These are phyloP conservation scores for Heliconius charithonia DNA, from an alignment of 2,888 invertebrate genomes.

Conservation along the genomic window DNA sequence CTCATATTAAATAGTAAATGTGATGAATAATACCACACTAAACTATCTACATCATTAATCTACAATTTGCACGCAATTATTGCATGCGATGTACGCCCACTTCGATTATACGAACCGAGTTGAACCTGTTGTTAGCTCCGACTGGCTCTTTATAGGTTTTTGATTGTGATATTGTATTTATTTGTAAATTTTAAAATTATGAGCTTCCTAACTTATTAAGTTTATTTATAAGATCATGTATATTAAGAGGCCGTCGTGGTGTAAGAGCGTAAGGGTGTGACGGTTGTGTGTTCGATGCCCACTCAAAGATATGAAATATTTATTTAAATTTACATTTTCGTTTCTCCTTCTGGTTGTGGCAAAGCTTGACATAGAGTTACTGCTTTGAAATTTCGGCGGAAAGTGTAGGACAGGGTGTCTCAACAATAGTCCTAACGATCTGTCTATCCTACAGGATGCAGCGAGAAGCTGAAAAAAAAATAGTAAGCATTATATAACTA, in stretches of 20 bases:
- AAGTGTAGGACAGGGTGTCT: too few species aligned
- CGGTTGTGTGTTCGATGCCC: too few species aligned
- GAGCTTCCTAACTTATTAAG: conserved; percentile 9
- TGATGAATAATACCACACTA: conserved; percentile 55
- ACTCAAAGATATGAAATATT: too few species aligned
- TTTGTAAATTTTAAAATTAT: conserved; percentile 20
- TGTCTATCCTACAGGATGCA: too few species aligned
- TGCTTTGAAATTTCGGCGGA: too few species aligned
- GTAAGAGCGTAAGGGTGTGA: too few species aligned
- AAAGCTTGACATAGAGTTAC: too few species aligned
- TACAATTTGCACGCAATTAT: conserved; percentile 64
- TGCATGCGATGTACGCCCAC: conserved; percentile 55
- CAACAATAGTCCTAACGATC: too few species aligned
- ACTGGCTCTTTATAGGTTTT: conserved; percentile 20
- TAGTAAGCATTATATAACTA: too few species aligned
- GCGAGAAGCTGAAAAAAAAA: too few species aligned
- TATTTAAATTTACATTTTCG: too few species aligned
- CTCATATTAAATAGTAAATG: conserved; percentile 48
- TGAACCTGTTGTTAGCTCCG: conserved; percentile 12
- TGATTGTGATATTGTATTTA: conserved; percentile 11
- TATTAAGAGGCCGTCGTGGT: background rate
- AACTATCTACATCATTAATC: conserved; percentile 65
- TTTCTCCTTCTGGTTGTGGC: too few species aligned
- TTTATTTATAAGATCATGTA: background rate
- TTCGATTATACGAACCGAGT: conserved; percentile 50